Conservation (phyloP, 2,888 invertebrate genomes). For the Lasioglossum lativentre region DNA sequence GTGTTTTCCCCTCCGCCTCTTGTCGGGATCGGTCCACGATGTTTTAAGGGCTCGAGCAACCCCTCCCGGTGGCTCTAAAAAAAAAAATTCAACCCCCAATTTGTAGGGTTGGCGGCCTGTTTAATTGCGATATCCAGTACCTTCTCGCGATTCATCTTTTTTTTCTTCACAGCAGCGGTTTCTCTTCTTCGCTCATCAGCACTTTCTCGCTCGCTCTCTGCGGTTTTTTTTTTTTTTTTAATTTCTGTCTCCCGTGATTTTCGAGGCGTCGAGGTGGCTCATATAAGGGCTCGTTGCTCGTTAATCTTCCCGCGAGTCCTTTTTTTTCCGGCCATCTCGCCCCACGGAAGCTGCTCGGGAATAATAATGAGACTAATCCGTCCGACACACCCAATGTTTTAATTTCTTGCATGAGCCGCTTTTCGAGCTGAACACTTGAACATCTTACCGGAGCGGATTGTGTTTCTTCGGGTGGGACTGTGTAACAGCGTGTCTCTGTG, state of each 20-base stretch:
- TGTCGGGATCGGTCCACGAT: constrained; percentile 61
- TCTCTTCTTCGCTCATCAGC: not conserved
- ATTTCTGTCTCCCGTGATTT: constrained; percentile 62
- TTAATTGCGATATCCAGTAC: constrained; percentile 82
- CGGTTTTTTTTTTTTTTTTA: constrained; percentile 49
- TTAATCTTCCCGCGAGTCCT: constrained; percentile 62
- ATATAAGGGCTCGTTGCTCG: constrained; percentile 66
- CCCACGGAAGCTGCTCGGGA: constrained; percentile 64
- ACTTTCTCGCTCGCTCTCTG: constrained; percentile 10
- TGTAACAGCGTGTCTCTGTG: constrained; percentile 8
- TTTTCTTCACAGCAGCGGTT: constrained; percentile 8
- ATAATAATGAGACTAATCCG: constrained; percentile 78
- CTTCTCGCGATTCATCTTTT: constrained; percentile 68
- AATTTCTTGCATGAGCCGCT: constrained; percentile 63
- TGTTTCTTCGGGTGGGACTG: constrained; percentile 27
- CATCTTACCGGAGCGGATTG: constrained; percentile 51
- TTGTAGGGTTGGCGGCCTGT: constrained; percentile 79
- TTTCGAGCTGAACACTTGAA: constrained; percentile 58
- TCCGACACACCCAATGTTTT: constrained; percentile 72
- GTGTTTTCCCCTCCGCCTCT: constrained; percentile 56
- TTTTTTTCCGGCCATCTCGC: constrained; percentile 33
- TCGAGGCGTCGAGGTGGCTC: constrained; percentile 63
- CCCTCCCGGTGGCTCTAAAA: constrained; percentile 70
- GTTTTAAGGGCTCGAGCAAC: constrained; percentile 72
- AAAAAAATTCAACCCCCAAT: constrained; percentile 81